Conservation (phyloP, 2,888 invertebrate species). For the Pristionchus maxplancki region DNA sequence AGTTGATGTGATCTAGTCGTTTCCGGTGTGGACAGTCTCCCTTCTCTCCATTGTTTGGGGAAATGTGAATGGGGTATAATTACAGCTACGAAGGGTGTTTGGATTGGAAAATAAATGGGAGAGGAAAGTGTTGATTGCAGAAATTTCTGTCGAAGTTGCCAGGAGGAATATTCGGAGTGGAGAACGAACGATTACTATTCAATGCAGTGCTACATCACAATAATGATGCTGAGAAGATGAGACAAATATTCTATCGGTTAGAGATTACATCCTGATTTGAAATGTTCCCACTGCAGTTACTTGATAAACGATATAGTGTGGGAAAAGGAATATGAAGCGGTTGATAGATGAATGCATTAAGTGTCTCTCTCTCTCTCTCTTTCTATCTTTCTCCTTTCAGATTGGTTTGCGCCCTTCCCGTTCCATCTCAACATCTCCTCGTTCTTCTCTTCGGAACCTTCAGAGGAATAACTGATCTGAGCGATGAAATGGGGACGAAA, state of each 20-base stretch:
- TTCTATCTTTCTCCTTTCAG: conserved; percentile 82
- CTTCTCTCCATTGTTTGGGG: neutral
- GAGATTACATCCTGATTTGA: neutral
- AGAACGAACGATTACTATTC: conserved; percentile 92
- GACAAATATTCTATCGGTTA: conserved; percentile 93
- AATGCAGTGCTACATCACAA: conserved; percentile 89
- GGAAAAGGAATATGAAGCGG: neutral
- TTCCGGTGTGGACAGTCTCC: neutral
- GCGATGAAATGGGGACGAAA: conserved; percentile 89
- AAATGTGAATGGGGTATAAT: neutral
- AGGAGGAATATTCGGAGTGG: conserved; percentile 94
- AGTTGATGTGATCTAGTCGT: conserved; percentile 3
- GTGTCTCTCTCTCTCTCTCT: too few relatives aligned
- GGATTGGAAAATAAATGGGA: neutral
- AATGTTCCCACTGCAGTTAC: neutral
- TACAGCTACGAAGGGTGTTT: conserved; percentile 19
- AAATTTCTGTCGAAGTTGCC: conserved; percentile 97
- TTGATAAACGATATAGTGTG: neutral
- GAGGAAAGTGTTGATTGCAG: conserved; percentile 71
- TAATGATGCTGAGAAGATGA: conserved; percentile 85
- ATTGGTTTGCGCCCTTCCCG: conserved; percentile 88
- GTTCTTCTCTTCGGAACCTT: conserved; percentile 97
- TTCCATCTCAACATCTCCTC: conserved; percentile 92
- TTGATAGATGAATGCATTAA: neutral
- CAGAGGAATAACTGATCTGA: conserved; percentile 92